phyloP scores from a whole-genome alignment of 2,113 vertebrate genomes.

The Heloderma charlesbogerti region DNA sequence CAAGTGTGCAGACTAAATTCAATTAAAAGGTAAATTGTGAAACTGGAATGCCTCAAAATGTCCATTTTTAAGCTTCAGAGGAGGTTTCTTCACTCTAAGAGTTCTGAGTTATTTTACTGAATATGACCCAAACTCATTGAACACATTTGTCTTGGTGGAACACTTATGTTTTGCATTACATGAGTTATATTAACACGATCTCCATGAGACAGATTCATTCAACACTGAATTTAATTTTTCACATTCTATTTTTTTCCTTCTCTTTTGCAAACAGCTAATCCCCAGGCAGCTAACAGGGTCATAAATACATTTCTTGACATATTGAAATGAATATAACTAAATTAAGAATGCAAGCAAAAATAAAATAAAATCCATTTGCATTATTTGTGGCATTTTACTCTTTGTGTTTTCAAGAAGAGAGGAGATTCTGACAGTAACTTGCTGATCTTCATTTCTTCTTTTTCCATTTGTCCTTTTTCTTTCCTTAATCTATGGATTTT shows the following conservation, averaged over 20 bases:
- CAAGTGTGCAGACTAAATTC: conserved; percentile 51
- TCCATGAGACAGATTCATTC: not conserved
- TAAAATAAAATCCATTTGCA: not conserved
- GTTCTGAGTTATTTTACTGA: not conserved
- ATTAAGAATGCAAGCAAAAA: not conserved
- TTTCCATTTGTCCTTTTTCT: not conserved
- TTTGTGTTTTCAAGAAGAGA: not conserved
- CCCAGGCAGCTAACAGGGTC: not conserved
- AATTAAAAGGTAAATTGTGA: conserved; percentile 42
- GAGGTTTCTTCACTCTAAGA: conserved; percentile 19
- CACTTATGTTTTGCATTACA: not conserved
- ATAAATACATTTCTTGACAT: not conserved
- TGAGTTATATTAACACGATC: not conserved
- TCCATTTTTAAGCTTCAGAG: conserved; percentile 28
- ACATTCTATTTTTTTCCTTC: not conserved
- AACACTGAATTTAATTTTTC: not conserved
- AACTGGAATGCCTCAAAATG: conserved; percentile 23
- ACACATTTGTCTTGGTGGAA: not conserved
- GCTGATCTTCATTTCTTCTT: not conserved
- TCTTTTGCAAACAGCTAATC: not conserved
- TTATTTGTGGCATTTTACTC: not conserved
- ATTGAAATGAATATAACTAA: conserved; percentile 15
- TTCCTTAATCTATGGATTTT: not conserved
- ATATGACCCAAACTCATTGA: not conserved
- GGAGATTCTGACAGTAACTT: too few species aligned